Percentiles rank a stretch among this genome's conserved stretches.
Evolutionary conservation across 2,888 invertebrate species (phyloP).

Genomic region (Creontiades dilutus): DNA sequence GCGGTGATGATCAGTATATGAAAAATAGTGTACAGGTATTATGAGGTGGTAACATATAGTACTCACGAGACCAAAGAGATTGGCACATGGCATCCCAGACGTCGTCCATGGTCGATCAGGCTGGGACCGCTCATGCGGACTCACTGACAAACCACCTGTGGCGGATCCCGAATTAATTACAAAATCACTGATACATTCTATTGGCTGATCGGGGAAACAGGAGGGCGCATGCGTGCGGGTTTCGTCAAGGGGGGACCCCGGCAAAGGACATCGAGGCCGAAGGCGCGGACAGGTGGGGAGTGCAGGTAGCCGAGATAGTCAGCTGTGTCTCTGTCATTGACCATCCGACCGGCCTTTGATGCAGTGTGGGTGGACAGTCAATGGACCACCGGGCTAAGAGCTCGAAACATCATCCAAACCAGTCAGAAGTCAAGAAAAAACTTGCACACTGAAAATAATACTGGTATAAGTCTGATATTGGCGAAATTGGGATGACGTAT

Average conservation of each 20-base stretch:
- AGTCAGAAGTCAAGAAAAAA: no score
- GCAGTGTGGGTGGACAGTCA: conserved; percentile 37
- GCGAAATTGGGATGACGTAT: no score
- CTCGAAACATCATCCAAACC: no score
- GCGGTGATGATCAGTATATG: no score
- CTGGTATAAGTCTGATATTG: no score
- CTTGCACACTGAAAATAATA: no score
- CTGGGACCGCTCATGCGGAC: conserved; percentile 35
- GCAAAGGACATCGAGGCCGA: conserved; percentile 23
- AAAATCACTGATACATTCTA: conserved; percentile 66
- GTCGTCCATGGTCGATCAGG: conserved; percentile 58
- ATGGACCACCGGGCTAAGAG: neutral
- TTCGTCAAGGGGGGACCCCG: conserved; percentile 2
- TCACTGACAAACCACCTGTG: conserved; percentile 67
- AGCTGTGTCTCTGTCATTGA: conserved; percentile 47
- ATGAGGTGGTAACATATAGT: no score
- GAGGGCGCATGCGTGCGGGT: conserved; percentile 57
- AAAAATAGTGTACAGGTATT: no score
- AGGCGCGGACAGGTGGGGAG: conserved; percentile 9
- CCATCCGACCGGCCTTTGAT: conserved; percentile 12
- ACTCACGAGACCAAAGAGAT: conserved; percentile 65
- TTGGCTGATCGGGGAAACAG: conserved; percentile 64
- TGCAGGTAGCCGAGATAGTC: conserved; percentile 35
- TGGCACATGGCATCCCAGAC: conserved; percentile 63
- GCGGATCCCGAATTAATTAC: conserved; percentile 68